A percentile compares a stretch with the other conserved stretches of the same genome.
These are phyloP conservation scores for Clistopyga incitator DNA, from an alignment of 2,888 invertebrate species.

Conservation along the genomic window DNA sequence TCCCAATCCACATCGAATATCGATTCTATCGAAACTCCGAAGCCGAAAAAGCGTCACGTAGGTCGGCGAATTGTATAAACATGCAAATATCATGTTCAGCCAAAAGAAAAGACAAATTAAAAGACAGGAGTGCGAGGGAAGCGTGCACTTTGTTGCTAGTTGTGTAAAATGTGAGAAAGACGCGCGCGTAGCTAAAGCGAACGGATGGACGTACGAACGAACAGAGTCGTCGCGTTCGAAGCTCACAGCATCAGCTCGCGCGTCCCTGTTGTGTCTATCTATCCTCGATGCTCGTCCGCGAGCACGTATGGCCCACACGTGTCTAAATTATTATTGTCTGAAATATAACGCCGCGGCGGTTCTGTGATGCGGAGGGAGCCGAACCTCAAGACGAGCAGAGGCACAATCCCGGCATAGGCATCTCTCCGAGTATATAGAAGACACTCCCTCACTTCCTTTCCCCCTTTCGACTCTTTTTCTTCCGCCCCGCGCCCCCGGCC, in stretches of 20 bases:
- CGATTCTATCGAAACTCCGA: too few relatives aligned
- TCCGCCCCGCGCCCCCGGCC: conserved; percentile 8
- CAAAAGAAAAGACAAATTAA: too few relatives aligned
- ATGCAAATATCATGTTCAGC: too few relatives aligned
- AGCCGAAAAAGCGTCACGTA: too few relatives aligned
- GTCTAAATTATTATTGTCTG: conserved; percentile 83
- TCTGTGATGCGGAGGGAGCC: conserved; percentile 43
- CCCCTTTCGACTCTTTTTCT: conserved; percentile 46
- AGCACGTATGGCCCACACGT: conserved; percentile 82
- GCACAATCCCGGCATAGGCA: conserved; percentile 13
- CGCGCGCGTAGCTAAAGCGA: neutral
- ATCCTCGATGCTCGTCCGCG: conserved; percentile 73
- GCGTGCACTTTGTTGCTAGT: too few relatives aligned
- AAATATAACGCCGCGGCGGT: conserved; percentile 73
- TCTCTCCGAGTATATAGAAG: conserved; percentile 40
- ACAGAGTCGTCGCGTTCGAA: conserved; percentile 58
- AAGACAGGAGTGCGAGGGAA: too few relatives aligned
- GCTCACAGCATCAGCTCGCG: conserved; percentile 71
- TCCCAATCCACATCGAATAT: too few relatives aligned
- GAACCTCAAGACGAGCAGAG: conserved; percentile 22
- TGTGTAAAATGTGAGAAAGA: conserved; percentile 11
- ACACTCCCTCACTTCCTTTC: conserved; percentile 64
- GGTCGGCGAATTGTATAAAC: too few relatives aligned
- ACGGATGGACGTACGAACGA: conserved; percentile 43
- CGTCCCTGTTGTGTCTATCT: conserved; percentile 78